Base-by-base conservation (phyloP, 2,888 invertebrate species). In the Epinotia ramella region DNA sequence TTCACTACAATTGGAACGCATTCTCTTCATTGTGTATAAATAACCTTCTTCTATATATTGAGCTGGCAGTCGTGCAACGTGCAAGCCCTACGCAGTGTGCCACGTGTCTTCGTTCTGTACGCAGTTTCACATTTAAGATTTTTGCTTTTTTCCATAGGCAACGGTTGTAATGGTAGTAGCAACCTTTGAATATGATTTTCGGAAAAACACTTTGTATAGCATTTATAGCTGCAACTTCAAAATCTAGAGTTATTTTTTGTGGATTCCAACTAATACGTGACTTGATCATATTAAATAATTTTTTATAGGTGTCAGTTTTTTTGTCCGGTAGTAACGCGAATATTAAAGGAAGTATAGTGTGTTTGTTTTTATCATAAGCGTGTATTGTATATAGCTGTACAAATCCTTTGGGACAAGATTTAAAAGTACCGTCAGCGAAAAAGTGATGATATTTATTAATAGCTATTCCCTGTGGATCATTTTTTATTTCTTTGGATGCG, bases 201-300 rank as follows among this genome's bases (percentile, higher is more conserved):
- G 73, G 59, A 73, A 66, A 73, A 40, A 66, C 66, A n/a, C 18
- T 59, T 46, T 71, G 4, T 46, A 72, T 44, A 13, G 57, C 65
- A 60, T 73, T 65, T 66, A 66, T 73, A n/a, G 73, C 66, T 44
- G 73, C 66, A n/a, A 66, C 20, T 73, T 73, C 73, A 57, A 73
- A 66, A 73, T 73, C 65, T 16, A 73, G 65, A n/a, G 73, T 73
- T 60, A 73, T 73, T 28, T 24, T 73, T 66, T 73, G 44, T 24
- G 59, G 66, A n/a, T 65, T 66, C 73, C 73, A 73, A 46, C 64
- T 64, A 0, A 64, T 64, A 64, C 46, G 20, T 13, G 46, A 64
- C 64, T 64, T 64, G 64, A 64, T 62, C 62, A 62, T 62, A 33
- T 64, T 64, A 20, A 64, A 64, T 46, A 46, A 64, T 20, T 46